phyloP scores from a whole-genome alignment of 92 coral and sea anemone genomes.

The Epizoanthus illoricatus region DNA sequence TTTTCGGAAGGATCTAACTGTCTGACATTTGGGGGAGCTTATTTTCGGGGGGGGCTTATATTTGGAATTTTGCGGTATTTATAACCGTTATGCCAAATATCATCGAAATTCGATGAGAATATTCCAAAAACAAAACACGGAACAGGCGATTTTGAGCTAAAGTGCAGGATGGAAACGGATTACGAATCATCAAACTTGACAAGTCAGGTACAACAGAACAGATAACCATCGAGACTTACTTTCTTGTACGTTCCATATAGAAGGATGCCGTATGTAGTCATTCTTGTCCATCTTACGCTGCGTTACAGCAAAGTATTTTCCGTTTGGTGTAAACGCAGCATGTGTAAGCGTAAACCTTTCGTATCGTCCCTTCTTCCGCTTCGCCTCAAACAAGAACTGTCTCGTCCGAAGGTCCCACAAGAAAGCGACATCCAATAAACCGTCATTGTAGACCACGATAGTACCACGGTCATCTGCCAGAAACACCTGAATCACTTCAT shows the following conservation, averaged over 20 bases:
- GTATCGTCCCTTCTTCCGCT: slow-evolving; percentile 47
- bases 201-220: not conserved
- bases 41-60: too few relatives aligned
- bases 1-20: too few relatives aligned
- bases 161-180: too few relatives aligned
- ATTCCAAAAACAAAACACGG: too few relatives aligned
- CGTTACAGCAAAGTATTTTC: slow-evolving; percentile 53
- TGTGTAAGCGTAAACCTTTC: slow-evolving; percentile 49
- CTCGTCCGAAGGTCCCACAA: slow-evolving; percentile 73
- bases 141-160: too few relatives aligned
- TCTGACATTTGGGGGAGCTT: too few relatives aligned
- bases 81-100: too few relatives aligned
- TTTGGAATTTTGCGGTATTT: too few relatives aligned
- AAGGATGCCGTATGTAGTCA: slow-evolving; percentile 58
- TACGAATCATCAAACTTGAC: too few relatives aligned
- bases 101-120: too few relatives aligned
- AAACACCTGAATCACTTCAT: slow-evolving; percentile 54
- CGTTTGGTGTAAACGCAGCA: slow-evolving; percentile 73
- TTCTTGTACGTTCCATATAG: slow-evolving; percentile 63
- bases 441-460: slow-evolving; percentile 56
- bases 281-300: slow-evolving; percentile 47
- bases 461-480: slow-evolving; percentile 66
- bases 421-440: slow-evolving; percentile 49
- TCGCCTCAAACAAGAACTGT: slow-evolving; percentile 58
- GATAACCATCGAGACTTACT: slow-evolving; percentile 50